phyloP scores from a whole-genome alignment of 2,797 vertebrate species.

The Onychomys arenicola region DNA sequence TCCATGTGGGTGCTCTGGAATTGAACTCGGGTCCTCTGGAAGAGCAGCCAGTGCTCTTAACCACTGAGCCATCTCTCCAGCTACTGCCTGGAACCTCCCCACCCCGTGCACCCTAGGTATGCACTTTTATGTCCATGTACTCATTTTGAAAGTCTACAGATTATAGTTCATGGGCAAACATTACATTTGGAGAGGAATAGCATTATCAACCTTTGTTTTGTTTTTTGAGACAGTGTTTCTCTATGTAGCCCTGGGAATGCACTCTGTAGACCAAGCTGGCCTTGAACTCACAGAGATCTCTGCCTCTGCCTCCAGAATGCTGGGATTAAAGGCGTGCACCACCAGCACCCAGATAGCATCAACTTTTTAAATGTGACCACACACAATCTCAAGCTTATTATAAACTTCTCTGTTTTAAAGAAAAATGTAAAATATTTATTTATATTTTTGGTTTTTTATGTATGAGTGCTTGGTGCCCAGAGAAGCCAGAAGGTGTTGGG shows the following conservation, averaged over 20 bases:
- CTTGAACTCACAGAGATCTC: background rate
- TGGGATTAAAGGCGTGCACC: background rate
- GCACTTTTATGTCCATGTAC: background rate
- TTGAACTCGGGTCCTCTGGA: background rate
- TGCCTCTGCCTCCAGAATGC: background rate
- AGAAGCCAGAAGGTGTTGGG: background rate
- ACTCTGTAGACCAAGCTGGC: background rate
- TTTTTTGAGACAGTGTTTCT: no score
- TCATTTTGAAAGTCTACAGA: background rate
- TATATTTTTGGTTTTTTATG: background rate
- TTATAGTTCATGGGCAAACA: background rate
- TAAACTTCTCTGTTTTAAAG: background rate
- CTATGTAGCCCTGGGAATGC: background rate
- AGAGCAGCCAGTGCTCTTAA: background rate
- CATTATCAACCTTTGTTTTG: no score
- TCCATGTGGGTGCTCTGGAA: background rate
- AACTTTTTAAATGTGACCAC: slow-evolving; percentile 62
- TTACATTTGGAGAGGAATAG: slow-evolving; percentile 26
- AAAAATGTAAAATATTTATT: background rate
- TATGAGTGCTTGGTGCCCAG: background rate
- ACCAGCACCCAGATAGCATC: background rate
- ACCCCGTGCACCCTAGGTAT: background rate
- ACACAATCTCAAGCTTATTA: slow-evolving; percentile 58
- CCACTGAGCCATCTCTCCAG: background rate
- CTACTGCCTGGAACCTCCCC: fast-evolving